Base-by-base conservation (phyloP, 2,888 invertebrate species). In the Bembecia ichneumoniformis region DNA sequence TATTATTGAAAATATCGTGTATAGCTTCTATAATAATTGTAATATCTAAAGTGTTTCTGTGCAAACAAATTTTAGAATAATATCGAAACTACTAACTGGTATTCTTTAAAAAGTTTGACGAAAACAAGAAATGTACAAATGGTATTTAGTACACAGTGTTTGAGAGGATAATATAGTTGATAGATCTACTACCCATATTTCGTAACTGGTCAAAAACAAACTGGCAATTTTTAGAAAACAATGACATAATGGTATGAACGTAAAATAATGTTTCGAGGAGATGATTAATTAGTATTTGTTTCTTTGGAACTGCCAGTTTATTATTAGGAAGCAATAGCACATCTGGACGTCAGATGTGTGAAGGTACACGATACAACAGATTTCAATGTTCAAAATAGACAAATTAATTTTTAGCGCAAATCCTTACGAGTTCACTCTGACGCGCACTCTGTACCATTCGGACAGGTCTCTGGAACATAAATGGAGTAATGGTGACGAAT, bases 361-460 rank as follows among this genome's bases (percentile, higher is more conserved):
- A 79, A 86, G 82, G 78, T 80, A 80, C 84, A 86, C 84, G 79
- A 64, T 68, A 86, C 86, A 82, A 86, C 77, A 86, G 73, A 80
- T 81, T 60, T 76, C 68, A 78, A 80, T 81, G 67, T 77, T 71
- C 71, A 72, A 77, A 79, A 77, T 71, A 81, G 76, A 80, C 81
- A 86, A 81, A 78, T 81, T 79, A 79, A 77, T 79, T 82, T 75
- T 81, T 71, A 79, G 79, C 82, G 72, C 74, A 82, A 74, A 75
- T 84, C 88, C 94, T 94, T 94, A 94, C 94, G 93, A 91, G 89
- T 92, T 93, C 84, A 93, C 90, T 91, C 93, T 92, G 90, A 93
- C 92, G 90, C 92, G 93, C 90, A 93, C 92, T 91, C 91, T 91
- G 92, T 92, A 94, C 90, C 92, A 92, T 88, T 93, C 92, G 86